Evolutionary conservation across 2,113 vertebrate species (phyloP).

Genomic region (Xerus inauris): DNA sequence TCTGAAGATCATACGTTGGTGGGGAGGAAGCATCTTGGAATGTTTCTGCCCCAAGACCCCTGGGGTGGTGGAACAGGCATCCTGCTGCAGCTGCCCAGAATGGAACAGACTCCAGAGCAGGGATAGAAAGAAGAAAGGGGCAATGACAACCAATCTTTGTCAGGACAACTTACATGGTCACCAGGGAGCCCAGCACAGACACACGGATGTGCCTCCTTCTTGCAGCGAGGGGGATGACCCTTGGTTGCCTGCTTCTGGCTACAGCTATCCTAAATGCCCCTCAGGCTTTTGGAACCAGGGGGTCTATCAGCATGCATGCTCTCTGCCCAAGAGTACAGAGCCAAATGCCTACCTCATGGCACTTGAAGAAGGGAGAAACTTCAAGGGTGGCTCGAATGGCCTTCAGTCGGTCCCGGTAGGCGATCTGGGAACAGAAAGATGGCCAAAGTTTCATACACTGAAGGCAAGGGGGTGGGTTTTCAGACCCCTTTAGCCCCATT

Average conservation of each 20-base stretch:
- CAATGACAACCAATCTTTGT: not conserved
- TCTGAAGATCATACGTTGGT: not conserved
- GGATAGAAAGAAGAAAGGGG: not conserved
- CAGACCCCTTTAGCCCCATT: not conserved
- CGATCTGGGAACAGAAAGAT: slow-evolving; percentile 85
- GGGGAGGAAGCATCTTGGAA: not conserved
- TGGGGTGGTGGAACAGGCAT: not conserved
- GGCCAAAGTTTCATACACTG: not conserved
- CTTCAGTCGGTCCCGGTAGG: slow-evolving; percentile 93
- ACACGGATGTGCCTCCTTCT: accelerated
- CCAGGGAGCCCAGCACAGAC: not conserved
- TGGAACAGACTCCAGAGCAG: not conserved
- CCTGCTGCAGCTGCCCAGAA: not conserved
- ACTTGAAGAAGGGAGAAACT: slow-evolving; percentile 94
- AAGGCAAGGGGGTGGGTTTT: too few relatives aligned
- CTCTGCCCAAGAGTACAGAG: not conserved
- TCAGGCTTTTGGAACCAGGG: accelerated
- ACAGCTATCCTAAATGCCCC: accelerated
- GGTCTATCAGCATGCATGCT: not conserved
- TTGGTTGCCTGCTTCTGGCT: not conserved
- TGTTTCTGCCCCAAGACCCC: not conserved
- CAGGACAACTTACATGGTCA: not conserved
- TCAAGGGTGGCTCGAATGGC: slow-evolving; percentile 93
- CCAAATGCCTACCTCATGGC: slow-evolving; percentile 92
- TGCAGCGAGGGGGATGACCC: not conserved